Conservation (phyloP, 2,888 invertebrate species). For the Lepidonotus clava region DNA sequence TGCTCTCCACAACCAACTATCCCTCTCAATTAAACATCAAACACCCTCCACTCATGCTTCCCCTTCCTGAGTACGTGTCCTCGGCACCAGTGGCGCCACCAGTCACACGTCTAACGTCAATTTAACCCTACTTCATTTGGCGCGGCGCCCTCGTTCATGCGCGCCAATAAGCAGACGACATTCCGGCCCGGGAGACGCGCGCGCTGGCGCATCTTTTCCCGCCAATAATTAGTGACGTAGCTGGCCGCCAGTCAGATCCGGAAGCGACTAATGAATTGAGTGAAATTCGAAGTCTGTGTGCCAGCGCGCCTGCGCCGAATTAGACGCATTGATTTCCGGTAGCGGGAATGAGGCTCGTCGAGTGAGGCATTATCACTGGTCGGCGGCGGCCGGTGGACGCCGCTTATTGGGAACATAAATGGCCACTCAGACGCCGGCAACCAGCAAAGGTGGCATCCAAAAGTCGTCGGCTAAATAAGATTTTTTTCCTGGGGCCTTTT, state of each 20-base stretch:
- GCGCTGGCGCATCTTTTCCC: conserved; percentile 34
- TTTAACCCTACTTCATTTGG: conserved; percentile 30
- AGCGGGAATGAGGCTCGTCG: neutral
- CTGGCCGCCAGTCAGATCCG: neutral
- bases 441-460: neutral
- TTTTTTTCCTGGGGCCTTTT: neutral
- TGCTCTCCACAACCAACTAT: too few species aligned
- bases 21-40: conserved; percentile 46
- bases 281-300: neutral
- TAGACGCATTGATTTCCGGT: conserved; percentile 5
- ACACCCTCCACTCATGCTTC: neutral
- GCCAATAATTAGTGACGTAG: conserved; percentile 10
- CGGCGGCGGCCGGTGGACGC: neutral
- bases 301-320: neutral
- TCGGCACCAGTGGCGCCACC: conserved; percentile 27
- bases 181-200: neutral
- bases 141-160: neutral
- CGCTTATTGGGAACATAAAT: conserved; percentile 5
- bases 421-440: conserved; percentile 15
- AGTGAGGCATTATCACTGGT: neutral
- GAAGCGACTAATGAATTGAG: conserved; percentile 27
- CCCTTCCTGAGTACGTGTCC: neutral
- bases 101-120: conserved; percentile 33
- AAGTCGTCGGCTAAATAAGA: conserved; percentile 22
- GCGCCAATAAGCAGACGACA: conserved; percentile 21